Conservation (phyloP, 2,888 invertebrate genomes). For the Agrochola macilenta region DNA sequence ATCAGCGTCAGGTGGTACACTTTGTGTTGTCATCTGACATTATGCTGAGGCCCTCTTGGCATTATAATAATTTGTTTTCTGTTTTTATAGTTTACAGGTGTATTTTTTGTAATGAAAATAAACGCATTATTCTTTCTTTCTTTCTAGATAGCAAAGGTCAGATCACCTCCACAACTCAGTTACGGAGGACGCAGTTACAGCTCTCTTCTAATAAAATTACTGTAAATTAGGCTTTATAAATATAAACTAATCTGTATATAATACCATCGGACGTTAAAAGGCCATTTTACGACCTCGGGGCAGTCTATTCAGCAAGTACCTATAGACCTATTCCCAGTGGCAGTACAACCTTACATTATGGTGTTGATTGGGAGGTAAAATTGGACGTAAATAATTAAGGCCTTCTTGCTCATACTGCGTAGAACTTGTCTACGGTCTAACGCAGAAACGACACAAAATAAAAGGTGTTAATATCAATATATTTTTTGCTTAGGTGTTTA, state of each 20-base stretch:
- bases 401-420: constrained; percentile 4
- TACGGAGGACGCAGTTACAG: background rate
- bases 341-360: constrained; percentile 21
- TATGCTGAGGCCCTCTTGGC: too few relatives aligned
- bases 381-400: constrained; percentile 58
- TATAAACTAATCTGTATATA: constrained; percentile 5
- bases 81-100: too few relatives aligned
- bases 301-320: background rate
- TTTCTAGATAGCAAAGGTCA: too few relatives aligned
- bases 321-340: constrained; percentile 21
- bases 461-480: background rate
- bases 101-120: too few relatives aligned
- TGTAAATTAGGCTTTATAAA: background rate
- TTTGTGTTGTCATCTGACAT: too few relatives aligned
- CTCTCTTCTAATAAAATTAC: background rate
- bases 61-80: too few relatives aligned
- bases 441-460: background rate
- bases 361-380: constrained; percentile 47
- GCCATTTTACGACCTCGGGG: constrained; percentile 4
- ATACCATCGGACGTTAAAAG: background rate
- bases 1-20: too few relatives aligned
- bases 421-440: background rate
- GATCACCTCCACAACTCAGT: too few relatives aligned
- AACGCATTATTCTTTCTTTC: too few relatives aligned
- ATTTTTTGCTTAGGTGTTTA: background rate